Evolutionary conservation across 2,113 vertebrate genomes (phyloP), one percentile per base, ranked within the genome.

Genomic region (Pica pica): DNA sequence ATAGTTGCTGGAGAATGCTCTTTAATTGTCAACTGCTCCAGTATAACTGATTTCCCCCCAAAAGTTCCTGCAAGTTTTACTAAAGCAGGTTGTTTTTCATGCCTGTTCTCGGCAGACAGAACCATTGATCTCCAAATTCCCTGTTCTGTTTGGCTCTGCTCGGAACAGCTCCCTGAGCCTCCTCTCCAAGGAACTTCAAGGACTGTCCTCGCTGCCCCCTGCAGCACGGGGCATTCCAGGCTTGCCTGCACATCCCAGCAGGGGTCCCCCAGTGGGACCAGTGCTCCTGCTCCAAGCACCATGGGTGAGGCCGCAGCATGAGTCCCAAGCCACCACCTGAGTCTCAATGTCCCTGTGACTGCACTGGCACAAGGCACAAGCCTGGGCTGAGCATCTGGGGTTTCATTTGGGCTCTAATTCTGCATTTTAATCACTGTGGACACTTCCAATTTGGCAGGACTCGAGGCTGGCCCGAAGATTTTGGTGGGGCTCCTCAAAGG

Each of bases 271-370:
- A 7, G 7, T 23, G 28, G 16, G 13, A 59, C 17, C 27, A 13
- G 31, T 21, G 77, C 47, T 82, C 46, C 16, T 11, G 19, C 23
- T 53, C 28, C 39, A 12, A 57, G 16, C 31, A 7, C 27, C 21
- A 0, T 0, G 44, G n/a, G 5, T 27, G 17, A 39, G 7, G 37
- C n/a, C 35, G 26, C 33, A 52, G 55, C 4, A 1, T 0, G 18
- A 69, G 5, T 23, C 33, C 52, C 2, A 11, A 14, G 46, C 12
- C 16, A 8, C 14, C 50, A 1, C 37, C 55, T 8, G 5, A 22
- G 50, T 3, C 52, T 27, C 6, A 0, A 9, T 4, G 21, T 27
- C 61, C 23, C 57, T 20, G 9, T 30, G 22, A n/a, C 59, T 69
- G 21, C 42, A 4, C 26, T 42, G 77, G 53, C 53, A 52, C 12